phyloP scores from a whole-genome alignment of 2,797 vertebrate species.

The Mastacembelus armatus region DNA sequence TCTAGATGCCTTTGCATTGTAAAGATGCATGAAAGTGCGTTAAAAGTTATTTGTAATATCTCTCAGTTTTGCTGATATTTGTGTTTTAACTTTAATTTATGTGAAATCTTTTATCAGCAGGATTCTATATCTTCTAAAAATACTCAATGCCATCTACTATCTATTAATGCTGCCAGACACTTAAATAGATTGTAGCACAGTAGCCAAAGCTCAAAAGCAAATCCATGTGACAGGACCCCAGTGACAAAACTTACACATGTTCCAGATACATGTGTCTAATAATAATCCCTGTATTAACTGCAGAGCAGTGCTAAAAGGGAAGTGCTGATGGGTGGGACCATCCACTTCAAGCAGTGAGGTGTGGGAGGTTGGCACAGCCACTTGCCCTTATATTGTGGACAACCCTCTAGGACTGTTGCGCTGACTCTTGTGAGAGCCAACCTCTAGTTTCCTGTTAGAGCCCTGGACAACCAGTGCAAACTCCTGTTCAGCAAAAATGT shows the following conservation, averaged over 20 bases:
- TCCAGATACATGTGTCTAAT: conserved; percentile 48
- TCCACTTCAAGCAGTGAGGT: conserved; percentile 60
- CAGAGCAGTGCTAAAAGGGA: conserved; percentile 63
- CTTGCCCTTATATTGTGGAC: conserved; percentile 77
- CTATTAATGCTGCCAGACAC: background rate
- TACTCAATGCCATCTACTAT: background rate
- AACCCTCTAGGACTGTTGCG: conserved; percentile 67
- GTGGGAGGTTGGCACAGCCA: conserved; percentile 75
- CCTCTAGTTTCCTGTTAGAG: conserved; percentile 79
- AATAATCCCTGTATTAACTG: conserved; percentile 61
- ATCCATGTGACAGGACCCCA: conserved; percentile 39
- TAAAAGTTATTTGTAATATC: conserved; percentile 1
- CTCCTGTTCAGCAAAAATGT: conserved; percentile 65
- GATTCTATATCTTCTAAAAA: too few species aligned
- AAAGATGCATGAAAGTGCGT: conserved; percentile 28
- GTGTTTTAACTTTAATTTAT: background rate
- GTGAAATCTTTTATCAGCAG: background rate
- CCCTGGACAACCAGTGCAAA: conserved; percentile 72
- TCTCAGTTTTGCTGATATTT: conserved; percentile 10
- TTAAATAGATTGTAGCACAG: conserved; percentile 6
- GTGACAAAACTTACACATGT: conserved; percentile 43
- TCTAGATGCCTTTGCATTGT: conserved; percentile 35
- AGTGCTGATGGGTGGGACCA: conserved; percentile 72
- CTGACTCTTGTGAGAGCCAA: conserved; percentile 77
- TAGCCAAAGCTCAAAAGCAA: conserved; percentile 26